These are phyloP conservation scores for Erebia epiphron DNA, from an alignment of 2,888 invertebrate genomes.

Conservation along the genomic window DNA sequence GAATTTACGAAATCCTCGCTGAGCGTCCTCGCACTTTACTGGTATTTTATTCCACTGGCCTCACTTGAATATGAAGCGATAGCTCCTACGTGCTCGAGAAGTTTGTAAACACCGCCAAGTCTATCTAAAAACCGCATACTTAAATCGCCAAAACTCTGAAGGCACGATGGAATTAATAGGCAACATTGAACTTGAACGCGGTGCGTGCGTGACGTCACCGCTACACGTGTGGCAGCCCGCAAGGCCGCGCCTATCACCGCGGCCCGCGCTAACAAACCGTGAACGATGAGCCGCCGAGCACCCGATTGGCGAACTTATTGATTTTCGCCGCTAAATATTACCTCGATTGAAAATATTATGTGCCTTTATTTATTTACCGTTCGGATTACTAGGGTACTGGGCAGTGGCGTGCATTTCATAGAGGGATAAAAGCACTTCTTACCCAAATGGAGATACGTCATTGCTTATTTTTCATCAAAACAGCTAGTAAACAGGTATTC, in stretches of 20 bases:
- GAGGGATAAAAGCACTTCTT: too few species aligned
- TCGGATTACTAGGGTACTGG: too few species aligned
- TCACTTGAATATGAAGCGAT: too few species aligned
- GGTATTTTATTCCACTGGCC: too few species aligned
- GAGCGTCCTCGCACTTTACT: too few species aligned
- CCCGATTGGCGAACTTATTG: conserved; percentile 26
- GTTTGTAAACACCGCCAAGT: neutral
- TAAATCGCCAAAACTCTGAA: conserved; percentile 25
- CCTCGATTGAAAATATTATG: neutral
- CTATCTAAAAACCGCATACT: neutral
- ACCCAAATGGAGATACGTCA: too few species aligned
- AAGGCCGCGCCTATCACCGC: conserved; percentile 60
- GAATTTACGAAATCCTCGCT: too few species aligned
- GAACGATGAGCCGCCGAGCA: conserved; percentile 42
- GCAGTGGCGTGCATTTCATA: too few species aligned
- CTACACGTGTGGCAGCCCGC: conserved; percentile 51
- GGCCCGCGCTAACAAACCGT: conserved; percentile 45
- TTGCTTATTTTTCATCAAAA: too few species aligned
- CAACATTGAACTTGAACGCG: conserved; percentile 81
- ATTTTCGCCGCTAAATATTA: conserved; percentile 27
- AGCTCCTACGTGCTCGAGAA: neutral
- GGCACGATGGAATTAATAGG: conserved; percentile 40
- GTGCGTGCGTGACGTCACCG: conserved; percentile 59
- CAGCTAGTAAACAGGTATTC: too few species aligned
- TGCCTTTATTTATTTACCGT: too few species aligned